Evolutionary conservation across 2,888 invertebrate genomes (phyloP).

Genomic region (Rutpela maculata): DNA sequence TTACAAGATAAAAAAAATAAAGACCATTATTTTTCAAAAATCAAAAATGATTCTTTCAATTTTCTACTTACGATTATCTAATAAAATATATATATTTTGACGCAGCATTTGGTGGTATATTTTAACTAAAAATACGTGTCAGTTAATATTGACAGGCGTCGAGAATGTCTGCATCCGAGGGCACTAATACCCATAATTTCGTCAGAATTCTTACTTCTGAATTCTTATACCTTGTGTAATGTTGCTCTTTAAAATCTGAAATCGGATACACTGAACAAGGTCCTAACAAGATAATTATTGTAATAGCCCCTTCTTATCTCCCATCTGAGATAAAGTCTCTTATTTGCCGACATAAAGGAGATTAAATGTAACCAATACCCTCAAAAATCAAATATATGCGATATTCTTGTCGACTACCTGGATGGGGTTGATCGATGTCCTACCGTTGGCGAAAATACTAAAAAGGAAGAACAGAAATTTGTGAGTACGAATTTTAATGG

Average conservation of each 20-base stretch:
- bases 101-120: too few species aligned
- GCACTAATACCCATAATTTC: too few species aligned
- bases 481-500: too few species aligned
- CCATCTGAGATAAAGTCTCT: slow-evolving; percentile 43
- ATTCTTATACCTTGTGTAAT: background rate
- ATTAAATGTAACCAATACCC: slow-evolving; percentile 49
- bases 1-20: too few species aligned
- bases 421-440: background rate
- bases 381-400: slow-evolving; percentile 22
- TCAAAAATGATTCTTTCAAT: too few species aligned
- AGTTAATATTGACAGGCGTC: too few species aligned
- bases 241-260: slow-evolving; percentile 9
- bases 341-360: slow-evolving; percentile 44
- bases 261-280: slow-evolving; percentile 25
- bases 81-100: too few species aligned
- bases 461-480: background rate
- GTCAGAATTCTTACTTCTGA: background rate
- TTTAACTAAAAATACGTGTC: too few species aligned
- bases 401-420: slow-evolving; percentile 16
- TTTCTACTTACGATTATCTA: too few species aligned
- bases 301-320: slow-evolving; percentile 53
- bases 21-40: too few species aligned
- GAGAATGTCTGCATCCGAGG: too few species aligned
- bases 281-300: slow-evolving; percentile 53
- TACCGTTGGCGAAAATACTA: background rate